A percentile compares a stretch with the other conserved stretches of the same genome.
Conservation (phyloP, 2,113 vertebrate species). For the Mustela lutreola region DNA sequence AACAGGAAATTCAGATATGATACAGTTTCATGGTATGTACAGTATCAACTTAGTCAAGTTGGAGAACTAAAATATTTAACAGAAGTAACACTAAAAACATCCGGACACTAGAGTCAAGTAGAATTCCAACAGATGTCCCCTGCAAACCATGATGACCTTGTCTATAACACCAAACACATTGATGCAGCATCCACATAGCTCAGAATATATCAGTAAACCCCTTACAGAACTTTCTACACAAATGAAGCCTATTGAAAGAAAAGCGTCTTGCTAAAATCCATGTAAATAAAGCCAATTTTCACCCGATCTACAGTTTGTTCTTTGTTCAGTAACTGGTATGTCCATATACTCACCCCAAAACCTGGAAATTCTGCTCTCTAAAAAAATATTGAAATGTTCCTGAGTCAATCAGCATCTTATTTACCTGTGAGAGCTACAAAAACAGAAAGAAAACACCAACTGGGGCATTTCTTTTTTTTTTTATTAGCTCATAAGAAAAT, state of each 20-base stretch:
- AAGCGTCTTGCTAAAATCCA: not conserved
- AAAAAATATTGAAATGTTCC: not conserved
- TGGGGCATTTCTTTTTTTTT: not conserved
- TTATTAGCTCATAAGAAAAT: not conserved
- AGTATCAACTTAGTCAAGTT: not conserved
- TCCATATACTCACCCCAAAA: not conserved
- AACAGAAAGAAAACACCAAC: conserved; percentile 10
- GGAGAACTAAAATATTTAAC: not conserved
- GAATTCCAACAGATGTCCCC: conserved; percentile 6
- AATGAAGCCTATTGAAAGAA: not conserved
- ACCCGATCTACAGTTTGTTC: not conserved
- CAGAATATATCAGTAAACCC: not conserved
- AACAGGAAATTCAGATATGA: not conserved
- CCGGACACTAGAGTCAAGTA: not conserved
- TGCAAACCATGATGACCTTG: not conserved
- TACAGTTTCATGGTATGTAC: not conserved
- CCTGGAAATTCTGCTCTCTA: not conserved
- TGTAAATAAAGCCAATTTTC: not conserved
- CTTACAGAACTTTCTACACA: not conserved
- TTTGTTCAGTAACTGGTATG: not conserved
- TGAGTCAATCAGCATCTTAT: not conserved
- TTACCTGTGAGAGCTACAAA: not conserved
- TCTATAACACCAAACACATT: not conserved
- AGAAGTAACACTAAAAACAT: not conserved
- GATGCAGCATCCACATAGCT: not conserved